Percentiles rank a stretch among this genome's conserved stretches.
phyloP scores from a whole-genome alignment of 2,113 vertebrate species.

The Myrmecobius fasciatus region DNA sequence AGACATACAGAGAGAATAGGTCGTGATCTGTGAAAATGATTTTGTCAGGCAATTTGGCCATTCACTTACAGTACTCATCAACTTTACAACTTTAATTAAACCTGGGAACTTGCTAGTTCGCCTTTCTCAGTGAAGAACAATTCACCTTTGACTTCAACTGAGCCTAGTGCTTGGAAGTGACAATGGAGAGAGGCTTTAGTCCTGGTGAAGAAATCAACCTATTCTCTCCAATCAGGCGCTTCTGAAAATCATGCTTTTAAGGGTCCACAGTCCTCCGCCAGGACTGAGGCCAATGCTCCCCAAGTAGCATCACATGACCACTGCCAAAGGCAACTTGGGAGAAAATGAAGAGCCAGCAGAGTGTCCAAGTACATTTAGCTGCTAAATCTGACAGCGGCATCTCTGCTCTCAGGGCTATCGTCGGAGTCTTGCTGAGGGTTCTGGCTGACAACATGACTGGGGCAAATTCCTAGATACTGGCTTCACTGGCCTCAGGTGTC shows the following conservation, averaged over 20 bases:
- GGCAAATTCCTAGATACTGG: slow-evolving; percentile 22
- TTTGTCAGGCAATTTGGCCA: slow-evolving; percentile 69
- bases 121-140: slow-evolving; percentile 45
- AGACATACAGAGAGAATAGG: not conserved
- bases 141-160: slow-evolving; percentile 54
- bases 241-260: not conserved
- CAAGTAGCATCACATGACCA: rapidly evolving
- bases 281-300: not conserved
- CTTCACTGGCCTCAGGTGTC: slow-evolving; percentile 50
- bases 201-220: not conserved
- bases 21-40: slow-evolving; percentile 67
- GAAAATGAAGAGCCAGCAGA: slow-evolving; percentile 11
- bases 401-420: not conserved
- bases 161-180: slow-evolving; percentile 42
- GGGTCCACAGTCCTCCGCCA: not conserved
- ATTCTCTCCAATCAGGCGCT: slow-evolving; percentile 29
- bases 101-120: slow-evolving; percentile 60
- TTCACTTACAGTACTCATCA: slow-evolving; percentile 65
- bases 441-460: slow-evolving; percentile 40
- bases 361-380: slow-evolving; percentile 15
- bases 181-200: not conserved
- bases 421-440: slow-evolving; percentile 36
- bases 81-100: slow-evolving; percentile 74
- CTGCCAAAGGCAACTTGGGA: slow-evolving; percentile 15
- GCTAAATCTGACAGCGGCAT: slow-evolving; percentile 55